These are phyloP conservation scores for Hyposoter dolosus DNA, from an alignment of 2,888 invertebrate genomes.

Conservation along the genomic window DNA sequence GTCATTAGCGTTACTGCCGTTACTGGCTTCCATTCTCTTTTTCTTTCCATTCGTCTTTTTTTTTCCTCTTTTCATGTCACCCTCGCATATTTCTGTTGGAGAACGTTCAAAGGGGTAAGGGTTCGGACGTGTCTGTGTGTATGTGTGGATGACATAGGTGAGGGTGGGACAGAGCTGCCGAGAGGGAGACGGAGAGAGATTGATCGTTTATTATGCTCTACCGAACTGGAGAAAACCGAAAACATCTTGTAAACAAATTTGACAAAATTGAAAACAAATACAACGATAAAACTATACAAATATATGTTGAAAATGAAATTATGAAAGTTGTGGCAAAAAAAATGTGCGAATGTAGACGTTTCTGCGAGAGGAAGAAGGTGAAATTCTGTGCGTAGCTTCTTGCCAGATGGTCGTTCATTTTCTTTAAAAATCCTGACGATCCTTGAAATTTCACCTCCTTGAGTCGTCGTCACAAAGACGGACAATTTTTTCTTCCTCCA, in stretches of 20 bases:
- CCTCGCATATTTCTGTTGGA: conserved; percentile 13
- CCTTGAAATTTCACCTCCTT: conserved; percentile 21
- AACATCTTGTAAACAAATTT: not conserved
- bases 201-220: conserved; percentile 64
- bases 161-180: conserved; percentile 46
- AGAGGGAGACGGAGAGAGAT: conserved; percentile 58
- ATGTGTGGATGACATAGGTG: not conserved
- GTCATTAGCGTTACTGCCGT: conserved; percentile 53
- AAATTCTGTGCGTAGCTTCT: not conserved
- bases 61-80: not conserved
- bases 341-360: not conserved
- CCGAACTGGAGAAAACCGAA: not conserved
- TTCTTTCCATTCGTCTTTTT: not conserved
- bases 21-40: conserved; percentile 42
- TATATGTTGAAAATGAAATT: too few species aligned
- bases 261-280: not conserved
- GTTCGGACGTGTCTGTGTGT: conserved; percentile 5
- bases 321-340: too few species aligned
- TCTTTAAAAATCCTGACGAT: not conserved
- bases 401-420: not conserved
- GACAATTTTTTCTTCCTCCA: conserved; percentile 31
- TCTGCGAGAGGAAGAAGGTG: not conserved
- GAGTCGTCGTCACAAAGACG: not conserved
- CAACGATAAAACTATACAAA: too few species aligned
- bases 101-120: conserved; percentile 40